Conservation (phyloP, 2,113 vertebrate species). For the Mastomys natalensis region DNA sequence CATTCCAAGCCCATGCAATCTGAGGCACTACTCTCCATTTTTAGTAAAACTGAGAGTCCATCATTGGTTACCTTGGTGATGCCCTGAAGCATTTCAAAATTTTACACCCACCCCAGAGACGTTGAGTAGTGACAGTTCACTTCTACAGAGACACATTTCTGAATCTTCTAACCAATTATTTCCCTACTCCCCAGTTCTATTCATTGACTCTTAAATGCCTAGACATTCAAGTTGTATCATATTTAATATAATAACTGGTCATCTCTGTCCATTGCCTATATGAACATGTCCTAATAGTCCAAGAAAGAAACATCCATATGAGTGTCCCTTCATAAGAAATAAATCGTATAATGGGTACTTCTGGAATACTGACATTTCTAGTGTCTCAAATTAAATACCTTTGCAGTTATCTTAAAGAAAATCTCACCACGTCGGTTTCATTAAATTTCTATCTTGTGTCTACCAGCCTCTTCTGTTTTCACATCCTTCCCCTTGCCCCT, state of each 20-base stretch:
- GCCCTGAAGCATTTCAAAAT: neutral
- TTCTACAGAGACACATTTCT: neutral
- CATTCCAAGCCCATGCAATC: neutral
- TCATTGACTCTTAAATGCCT: neutral
- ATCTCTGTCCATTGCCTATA: neutral
- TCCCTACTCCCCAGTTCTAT: neutral
- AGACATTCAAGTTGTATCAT: conserved; percentile 1
- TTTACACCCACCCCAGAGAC: neutral
- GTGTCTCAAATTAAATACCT: neutral
- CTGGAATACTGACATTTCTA: conserved; percentile 10
- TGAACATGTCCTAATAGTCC: neutral
- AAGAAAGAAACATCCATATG: neutral
- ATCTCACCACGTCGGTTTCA: neutral
- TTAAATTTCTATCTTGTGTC: neutral
- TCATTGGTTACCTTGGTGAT: neutral
- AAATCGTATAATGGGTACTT: neutral
- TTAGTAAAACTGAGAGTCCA: neutral
- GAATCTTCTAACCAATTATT: neutral
- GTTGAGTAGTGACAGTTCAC: neutral
- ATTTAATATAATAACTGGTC: neutral
- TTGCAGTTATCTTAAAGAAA: neutral
- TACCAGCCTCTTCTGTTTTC: neutral
- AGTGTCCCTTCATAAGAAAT: neutral
- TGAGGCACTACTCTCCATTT: neutral
- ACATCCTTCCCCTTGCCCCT: neutral